Base-by-base conservation (phyloP, 2,888 invertebrate species). In the Leucophora obtusa region DNA sequence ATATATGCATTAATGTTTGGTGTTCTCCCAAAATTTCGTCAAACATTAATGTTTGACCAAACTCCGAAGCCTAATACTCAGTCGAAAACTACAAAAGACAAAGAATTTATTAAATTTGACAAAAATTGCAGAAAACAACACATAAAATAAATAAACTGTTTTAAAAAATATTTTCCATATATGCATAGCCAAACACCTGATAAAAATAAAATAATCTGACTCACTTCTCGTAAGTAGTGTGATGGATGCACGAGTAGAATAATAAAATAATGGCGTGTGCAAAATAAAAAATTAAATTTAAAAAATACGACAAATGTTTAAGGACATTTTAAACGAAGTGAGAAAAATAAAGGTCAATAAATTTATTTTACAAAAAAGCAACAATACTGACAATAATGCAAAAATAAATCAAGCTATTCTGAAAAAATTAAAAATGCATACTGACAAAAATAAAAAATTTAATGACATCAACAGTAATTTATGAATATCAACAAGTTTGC, bases 181-280 rank as follows among this genome's bases (percentile, higher is more conserved):
- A 47, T 35, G 35, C 7, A 35, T 47, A 5, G n/a, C 43, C 6
- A 47, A 47, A 47, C 43, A 47, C n/a, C 43, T 47, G 43, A 47
- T 47, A 47, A 47, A 47, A 47, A 47, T 47, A 47, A 47, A 47
- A 47, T 47, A 47, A 47, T 47, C 43, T 47, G 43, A 47, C n/a
- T 47, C 43, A 47, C 43, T 5, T 47, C 4, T 47, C 43, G 43
- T 47, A 47, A n/a, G 43, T n/a, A 47, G n/a, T n/a, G 38, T n/a
- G 43, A n/a, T n/a, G 43, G 54, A 65, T 75, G 65, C 74, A 82
- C 58, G 58, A 68, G 71, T 68, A 76, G 63, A 70, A 79, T 73
- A 53, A 76, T 73, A 68, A 82, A 15, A 66, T 66, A 53, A 72
- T 65, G 38, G 71, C 65, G 72, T 65, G 70, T 73, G 60, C 50